These are phyloP conservation scores for Sitodiplosis mosellana DNA, from an alignment of 1,140 invertebrate genomes.

Conservation along the genomic window DNA sequence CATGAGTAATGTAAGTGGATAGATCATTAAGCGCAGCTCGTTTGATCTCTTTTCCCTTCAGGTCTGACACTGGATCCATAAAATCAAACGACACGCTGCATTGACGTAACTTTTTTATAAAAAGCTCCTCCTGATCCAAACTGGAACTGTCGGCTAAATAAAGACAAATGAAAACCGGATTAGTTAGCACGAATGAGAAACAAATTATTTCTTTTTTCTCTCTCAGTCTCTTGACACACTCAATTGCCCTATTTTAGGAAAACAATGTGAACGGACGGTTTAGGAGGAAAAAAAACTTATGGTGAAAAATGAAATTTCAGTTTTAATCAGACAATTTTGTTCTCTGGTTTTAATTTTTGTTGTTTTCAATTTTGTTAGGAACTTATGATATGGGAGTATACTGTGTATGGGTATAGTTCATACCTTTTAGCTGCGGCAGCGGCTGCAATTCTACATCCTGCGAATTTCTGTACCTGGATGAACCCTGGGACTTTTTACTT, in stretches of 20 bases:
- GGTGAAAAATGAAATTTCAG: no score
- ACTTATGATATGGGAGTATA: background rate
- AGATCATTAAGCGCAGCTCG: slow-evolving; percentile 91
- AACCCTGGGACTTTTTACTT: slow-evolving; percentile 81
- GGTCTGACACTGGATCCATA: slow-evolving; percentile 92
- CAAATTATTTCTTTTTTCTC: background rate
- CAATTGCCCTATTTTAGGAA: no score
- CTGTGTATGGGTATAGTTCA: background rate
- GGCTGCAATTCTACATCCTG: slow-evolving; percentile 77
- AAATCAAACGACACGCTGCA: slow-evolving; percentile 99
- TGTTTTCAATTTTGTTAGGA: background rate
- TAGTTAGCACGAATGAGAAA: background rate
- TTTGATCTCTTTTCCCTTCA: slow-evolving; percentile 99
- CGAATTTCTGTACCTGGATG: slow-evolving; percentile 72
- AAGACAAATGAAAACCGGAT: background rate
- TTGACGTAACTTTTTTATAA: slow-evolving; percentile 93
- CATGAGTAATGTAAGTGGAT: slow-evolving; percentile 91
- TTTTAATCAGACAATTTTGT: no score
- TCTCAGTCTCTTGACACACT: no score
- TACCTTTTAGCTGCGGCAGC: slow-evolving; percentile 74
- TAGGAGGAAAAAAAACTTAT: no score
- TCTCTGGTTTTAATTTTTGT: background rate
- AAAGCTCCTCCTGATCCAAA: slow-evolving; percentile 90
- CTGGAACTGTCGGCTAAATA: slow-evolving; percentile 34
- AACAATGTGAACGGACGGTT: no score